These are phyloP conservation scores for Ptilodon capucinus DNA, from an alignment of 2,888 invertebrate species.

Conservation along the genomic window DNA sequence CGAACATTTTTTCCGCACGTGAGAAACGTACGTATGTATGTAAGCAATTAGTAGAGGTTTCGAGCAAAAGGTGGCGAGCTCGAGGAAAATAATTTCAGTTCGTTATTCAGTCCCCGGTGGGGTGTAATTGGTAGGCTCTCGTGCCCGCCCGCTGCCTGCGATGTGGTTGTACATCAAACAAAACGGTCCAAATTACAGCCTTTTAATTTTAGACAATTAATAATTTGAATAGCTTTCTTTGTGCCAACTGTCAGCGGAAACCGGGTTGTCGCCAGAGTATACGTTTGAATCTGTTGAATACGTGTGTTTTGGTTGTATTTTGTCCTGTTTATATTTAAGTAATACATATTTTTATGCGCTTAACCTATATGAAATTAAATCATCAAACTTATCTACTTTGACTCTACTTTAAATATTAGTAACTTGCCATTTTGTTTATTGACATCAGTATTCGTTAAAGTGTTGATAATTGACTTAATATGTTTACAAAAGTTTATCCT, in stretches of 20 bases:
- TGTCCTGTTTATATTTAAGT: no score
- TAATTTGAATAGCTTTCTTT: conserved; percentile 46
- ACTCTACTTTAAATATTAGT: no score
- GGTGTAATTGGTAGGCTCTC: conserved; percentile 55
- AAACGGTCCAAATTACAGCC: conserved; percentile 47
- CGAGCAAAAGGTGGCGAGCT: conserved; percentile 47
- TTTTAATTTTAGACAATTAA: conserved; percentile 58
- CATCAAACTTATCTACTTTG: no score
- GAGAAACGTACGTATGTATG: conserved; percentile 31
- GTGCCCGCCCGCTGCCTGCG: conserved; percentile 30
- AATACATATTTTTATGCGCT: no score
- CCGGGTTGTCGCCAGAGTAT: conserved; percentile 19
- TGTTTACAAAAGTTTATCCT: no score
- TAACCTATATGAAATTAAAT: no score
- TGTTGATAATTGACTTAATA: no score
- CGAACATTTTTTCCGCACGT: conserved; percentile 18
- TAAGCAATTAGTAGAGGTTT: conserved; percentile 56
- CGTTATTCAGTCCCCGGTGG: conserved; percentile 52
- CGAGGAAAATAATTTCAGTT: conserved; percentile 58
- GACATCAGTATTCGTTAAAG: no score
- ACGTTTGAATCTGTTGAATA: not conserved
- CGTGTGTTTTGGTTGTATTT: not conserved
- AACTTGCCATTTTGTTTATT: no score
- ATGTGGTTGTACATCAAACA: conserved; percentile 54
- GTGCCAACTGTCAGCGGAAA: conserved; percentile 11